Conservation (phyloP, 2,888 invertebrate genomes). For the Hecatera dysodea region DNA sequence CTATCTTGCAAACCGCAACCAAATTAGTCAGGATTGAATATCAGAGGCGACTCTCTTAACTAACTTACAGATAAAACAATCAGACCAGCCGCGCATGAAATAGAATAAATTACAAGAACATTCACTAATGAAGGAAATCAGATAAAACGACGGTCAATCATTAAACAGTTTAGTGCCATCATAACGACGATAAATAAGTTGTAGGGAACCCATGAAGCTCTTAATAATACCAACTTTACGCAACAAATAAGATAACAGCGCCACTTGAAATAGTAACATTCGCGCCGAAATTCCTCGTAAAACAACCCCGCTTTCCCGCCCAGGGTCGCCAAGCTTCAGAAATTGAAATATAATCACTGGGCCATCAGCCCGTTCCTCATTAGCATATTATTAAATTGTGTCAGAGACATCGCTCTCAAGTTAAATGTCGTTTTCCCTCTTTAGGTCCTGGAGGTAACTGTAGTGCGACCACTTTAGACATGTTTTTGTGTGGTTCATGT, state of each 20-base stretch:
- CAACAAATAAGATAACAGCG: constrained; percentile 34
- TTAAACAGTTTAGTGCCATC: constrained; percentile 11
- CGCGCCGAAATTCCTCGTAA: constrained; percentile 32
- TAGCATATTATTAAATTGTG: constrained; percentile 69
- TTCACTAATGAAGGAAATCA: constrained; percentile 2
- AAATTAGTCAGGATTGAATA: not conserved
- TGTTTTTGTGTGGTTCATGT: constrained; percentile 40
- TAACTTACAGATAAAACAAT: not conserved
- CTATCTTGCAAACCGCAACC: not conserved
- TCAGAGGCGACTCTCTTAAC: not conserved
- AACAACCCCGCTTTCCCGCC: constrained; percentile 9
- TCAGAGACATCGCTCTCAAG: constrained; percentile 16
- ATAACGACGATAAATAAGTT: constrained; percentile 33
- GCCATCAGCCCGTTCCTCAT: constrained; percentile 59
- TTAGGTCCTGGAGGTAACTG: not conserved
- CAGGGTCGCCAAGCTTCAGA: constrained; percentile 24
- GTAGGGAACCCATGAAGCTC: constrained; percentile 21
- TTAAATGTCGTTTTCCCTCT: constrained; percentile 18
- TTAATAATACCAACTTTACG: constrained; percentile 27
- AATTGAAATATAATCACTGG: constrained; percentile 66
- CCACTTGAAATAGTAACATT: constrained; percentile 25
- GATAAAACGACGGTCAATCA: constrained; percentile 15
- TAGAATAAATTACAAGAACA: not conserved
- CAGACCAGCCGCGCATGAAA: not conserved
- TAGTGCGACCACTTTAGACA: not conserved